Percentiles rank a stretch among this genome's conserved stretches.
phyloP scores from a whole-genome alignment of 2,797 vertebrate species.

The Champsocephalus esox region DNA sequence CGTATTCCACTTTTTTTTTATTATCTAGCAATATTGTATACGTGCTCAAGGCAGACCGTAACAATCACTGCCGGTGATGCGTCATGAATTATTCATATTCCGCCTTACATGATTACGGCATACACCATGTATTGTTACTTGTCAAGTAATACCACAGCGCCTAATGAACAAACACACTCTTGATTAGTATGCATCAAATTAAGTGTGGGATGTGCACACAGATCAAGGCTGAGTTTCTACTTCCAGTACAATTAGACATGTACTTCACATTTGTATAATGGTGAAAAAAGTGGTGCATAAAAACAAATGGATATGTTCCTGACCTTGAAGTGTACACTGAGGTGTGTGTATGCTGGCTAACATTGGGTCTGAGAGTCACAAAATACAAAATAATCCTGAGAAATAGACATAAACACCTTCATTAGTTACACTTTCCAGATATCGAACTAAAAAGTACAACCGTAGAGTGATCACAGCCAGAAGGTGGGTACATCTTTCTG shows the following conservation, averaged over 20 bases:
- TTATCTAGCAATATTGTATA: constrained; percentile 24
- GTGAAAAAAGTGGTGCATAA: neutral
- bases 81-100: constrained; percentile 43
- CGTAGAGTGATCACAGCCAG: neutral
- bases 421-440: neutral
- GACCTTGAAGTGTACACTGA: neutral
- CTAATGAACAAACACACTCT: neutral
- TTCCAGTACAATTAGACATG: neutral
- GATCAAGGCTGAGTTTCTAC: neutral
- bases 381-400: neutral
- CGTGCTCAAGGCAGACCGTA: neutral
- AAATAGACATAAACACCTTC: neutral
- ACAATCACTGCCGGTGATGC: constrained; percentile 4
- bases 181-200: constrained; percentile 1
- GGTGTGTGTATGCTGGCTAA: neutral
- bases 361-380: neutral
- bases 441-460: constrained; percentile 7
- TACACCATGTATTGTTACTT: constrained; percentile 18
- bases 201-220: neutral
- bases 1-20: constrained; percentile 4
- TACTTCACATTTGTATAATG: neutral
- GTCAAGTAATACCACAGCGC: neutral
- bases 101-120: constrained; percentile 20
- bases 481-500: neutral
- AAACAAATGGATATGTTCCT: neutral